A percentile compares a stretch with the other conserved stretches of the same genome.
Conservation (phyloP, 2,113 vertebrate species). For the Buteo buteo region DNA sequence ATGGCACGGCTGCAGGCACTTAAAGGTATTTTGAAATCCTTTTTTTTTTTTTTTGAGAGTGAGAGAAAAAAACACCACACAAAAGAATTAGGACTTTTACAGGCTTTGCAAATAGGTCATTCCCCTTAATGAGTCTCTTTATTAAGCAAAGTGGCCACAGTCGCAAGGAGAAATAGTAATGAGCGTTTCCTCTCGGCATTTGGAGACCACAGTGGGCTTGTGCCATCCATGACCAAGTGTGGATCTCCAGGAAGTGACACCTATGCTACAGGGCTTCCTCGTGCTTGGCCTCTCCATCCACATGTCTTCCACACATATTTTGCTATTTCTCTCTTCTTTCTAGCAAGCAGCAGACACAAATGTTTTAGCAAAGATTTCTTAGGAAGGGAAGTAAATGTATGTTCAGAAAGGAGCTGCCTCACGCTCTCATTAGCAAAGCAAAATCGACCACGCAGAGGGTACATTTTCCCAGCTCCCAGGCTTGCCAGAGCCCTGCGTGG, state of each 20-base stretch:
- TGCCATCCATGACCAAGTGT: not conserved
- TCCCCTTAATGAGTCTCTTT: not conserved
- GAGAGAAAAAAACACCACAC: not conserved
- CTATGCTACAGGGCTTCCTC: not conserved
- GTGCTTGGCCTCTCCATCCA: not conserved
- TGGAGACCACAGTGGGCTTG: not conserved
- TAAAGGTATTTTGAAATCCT: not conserved
- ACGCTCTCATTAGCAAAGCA: not conserved
- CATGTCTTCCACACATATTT: not conserved
- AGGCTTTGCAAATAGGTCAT: not conserved
- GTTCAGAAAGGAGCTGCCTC: not conserved
- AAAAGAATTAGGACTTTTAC: not conserved
- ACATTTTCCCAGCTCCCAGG: not conserved
- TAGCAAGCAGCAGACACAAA: not conserved
- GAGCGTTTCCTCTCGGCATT: not conserved
- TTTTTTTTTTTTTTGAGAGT: not conserved
- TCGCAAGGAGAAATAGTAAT: not conserved
- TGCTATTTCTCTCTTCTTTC: not conserved
- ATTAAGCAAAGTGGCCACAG: not conserved
- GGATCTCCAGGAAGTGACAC: not conserved
- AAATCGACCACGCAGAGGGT: rapidly evolving
- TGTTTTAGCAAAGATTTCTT: not conserved
- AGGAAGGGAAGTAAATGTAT: rapidly evolving
- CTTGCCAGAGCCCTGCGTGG: not conserved
- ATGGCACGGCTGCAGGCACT: not conserved